Base-by-base conservation (phyloP, 2,113 vertebrate genomes). In the Columba janthina region DNA sequence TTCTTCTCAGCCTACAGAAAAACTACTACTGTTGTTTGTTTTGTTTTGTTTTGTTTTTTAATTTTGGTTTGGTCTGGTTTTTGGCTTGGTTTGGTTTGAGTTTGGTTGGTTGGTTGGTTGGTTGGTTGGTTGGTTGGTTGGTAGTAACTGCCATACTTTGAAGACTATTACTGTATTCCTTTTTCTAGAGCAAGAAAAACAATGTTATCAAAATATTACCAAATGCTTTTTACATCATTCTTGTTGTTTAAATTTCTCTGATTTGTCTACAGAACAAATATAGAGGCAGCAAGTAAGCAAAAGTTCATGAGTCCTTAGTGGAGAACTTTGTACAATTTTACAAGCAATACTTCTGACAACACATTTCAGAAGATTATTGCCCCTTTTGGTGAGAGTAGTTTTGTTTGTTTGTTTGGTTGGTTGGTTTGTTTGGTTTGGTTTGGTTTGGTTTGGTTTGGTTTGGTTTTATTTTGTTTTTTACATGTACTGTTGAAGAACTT, bases 101-200 rank as follows among this genome's bases (percentile, higher is more conserved):
- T 18, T 19, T 46, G 44, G 9, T 19, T 46, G 44, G 18, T 46
- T 46, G 44, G 18, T 44, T 44, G 15, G 12, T 42, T 42, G 42
- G 6, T 0, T 2, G 3, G 19, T 5, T 44, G 44, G 17, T 44
- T 44, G 42, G 12, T 42, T 44, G 42, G 6, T 0, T 2, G 3
- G 19, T 5, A 31, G 25, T 48, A 64, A 50, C 6, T 50, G 4
- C 4, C 56, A 5, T 46, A 36, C 16, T 66, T 89, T 25, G 34
- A 80, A 85, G n/a, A 72, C 5, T 3, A 25, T 32, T 73, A 26
- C 17, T 58, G 9, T 15, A 28, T 82, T 82, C 25, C 21, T 10
- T 51, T 65, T 74, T 53, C 44, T 44, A 56, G 10, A 54, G 54
- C 24, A 73, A 69, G 65, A 54, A 82, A 44, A 85, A 58, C 7